Evolutionary conservation across 2,888 invertebrate species (phyloP), one percentile per base, ranked within the genome.

Genomic region (Lithophane ornitopus): DNA sequence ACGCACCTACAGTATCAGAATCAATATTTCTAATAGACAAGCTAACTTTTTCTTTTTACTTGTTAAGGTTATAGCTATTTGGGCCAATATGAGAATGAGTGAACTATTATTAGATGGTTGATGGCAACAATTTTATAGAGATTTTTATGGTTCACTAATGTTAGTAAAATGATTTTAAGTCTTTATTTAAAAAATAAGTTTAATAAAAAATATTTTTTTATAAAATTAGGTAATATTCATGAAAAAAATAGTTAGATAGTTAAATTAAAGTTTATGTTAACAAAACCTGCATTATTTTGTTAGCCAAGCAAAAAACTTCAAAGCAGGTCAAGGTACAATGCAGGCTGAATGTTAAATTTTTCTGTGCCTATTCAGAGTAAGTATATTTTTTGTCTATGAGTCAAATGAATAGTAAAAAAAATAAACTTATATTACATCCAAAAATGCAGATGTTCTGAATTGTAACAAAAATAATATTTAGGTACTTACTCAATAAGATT

Each of bases 251-350:
- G 12, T 62, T 19, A 49, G 34, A 6, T 34, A 34, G 4, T 34
- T 34, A 34, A 14, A 66, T 49, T 66, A 0, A n/a, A 46, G 9
- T 39, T 44, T 3, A 26, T 16, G 16, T 16, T 28, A 65, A 16
- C 3, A 56, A 46, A 22, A 46, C 41, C 46, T 49, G 14, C 41
- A 76, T 58, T 76, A 76, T 76, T 72, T 58, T 66, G n/a, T 14
- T 19, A 41, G 28, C n/a, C 1, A 41, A 75, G 39, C 46, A 28
- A 63, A 34, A 62, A 75, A 49, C n/a, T 49, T 22, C 1, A 63
- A 76, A 49, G 66, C 16, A 58, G 41, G 58, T 76, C 75, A 76
- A 76, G 75, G 65, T 75, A 7, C 14, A 26, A 65, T 56, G 39
- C 39, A 56, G 63, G 56, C 56, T n/a, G 56, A 62, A 63, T 65